These are phyloP conservation scores for Lutjanus argentimaculatus DNA, from an alignment of 2,797 vertebrate species.

Conservation along the genomic window DNA sequence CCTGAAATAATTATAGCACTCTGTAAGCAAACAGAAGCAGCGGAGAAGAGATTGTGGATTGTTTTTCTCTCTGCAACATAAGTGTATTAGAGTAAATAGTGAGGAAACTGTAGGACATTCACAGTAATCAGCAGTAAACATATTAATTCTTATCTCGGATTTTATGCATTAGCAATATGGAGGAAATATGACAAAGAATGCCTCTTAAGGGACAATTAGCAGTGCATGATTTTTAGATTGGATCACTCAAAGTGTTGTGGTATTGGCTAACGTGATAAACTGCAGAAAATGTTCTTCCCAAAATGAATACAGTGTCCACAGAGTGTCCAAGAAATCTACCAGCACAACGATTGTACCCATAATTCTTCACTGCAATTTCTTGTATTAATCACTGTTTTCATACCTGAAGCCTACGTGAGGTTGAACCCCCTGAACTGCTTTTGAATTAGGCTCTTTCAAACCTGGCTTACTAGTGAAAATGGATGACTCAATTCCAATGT, in stretches of 20 bases:
- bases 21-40: constrained; percentile 3
- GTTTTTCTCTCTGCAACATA: constrained; percentile 15
- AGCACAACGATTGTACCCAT: too few species aligned
- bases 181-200: background rate
- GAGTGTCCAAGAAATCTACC: constrained; percentile 12
- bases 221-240: background rate
- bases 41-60: constrained; percentile 10
- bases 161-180: constrained; percentile 16
- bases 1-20: constrained; percentile 25
- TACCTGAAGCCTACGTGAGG: background rate
- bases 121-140: constrained; percentile 11
- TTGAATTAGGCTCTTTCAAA: constrained; percentile 7
- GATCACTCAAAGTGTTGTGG: background rate
- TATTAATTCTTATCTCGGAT: constrained; percentile 20
- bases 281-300: constrained; percentile 4
- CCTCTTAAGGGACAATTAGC: constrained; percentile 16
- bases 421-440: constrained; percentile 1
- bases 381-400: constrained; percentile 4
- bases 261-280: constrained; percentile 2
- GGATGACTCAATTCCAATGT: background rate
- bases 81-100: constrained; percentile 5
- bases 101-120: constrained; percentile 9
- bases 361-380: background rate
- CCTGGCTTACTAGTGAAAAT: background rate
- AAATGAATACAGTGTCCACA: background rate